Conservation (phyloP, 1,140 invertebrate species). For the Vollenhovia emeryi region DNA sequence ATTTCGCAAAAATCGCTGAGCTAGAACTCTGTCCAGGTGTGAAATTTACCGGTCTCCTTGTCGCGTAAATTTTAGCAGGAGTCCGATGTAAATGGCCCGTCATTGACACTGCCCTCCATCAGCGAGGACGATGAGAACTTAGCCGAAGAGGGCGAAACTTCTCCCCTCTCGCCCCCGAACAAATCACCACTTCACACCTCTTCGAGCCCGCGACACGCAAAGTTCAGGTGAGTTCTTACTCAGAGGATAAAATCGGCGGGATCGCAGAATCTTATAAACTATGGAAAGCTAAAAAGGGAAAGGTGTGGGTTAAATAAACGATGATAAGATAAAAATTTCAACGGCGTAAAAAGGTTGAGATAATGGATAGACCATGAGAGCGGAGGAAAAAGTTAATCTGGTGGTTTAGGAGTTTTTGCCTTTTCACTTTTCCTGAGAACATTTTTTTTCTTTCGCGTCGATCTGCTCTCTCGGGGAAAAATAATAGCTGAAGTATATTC, state of each 20-base stretch:
- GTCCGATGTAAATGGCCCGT: conserved; percentile 92
- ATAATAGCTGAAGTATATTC: not conserved
- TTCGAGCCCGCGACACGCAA: conserved; percentile 89
- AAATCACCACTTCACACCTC: conserved; percentile 86
- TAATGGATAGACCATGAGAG: conserved; percentile 21
- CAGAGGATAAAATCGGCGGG: not conserved
- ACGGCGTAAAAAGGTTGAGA: not conserved
- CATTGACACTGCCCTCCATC: conserved; percentile 94
- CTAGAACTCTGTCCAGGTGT: not conserved
- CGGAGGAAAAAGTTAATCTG: conserved; percentile 10
- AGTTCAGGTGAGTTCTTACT: conserved; percentile 87
- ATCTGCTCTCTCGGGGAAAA: not conserved
- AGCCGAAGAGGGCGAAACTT: conserved; percentile 90
- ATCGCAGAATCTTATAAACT: conserved; percentile 1
- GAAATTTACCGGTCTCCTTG: conserved; percentile 1
- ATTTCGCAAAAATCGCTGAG: not conserved
- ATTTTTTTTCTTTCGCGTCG: not conserved
- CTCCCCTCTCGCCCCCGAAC: conserved; percentile 88
- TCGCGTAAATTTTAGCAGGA: conserved; percentile 86
- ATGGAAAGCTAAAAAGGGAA: not conserved
- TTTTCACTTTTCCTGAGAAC: not conserved
- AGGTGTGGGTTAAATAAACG: not conserved
- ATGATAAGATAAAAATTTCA: conserved; percentile 11
- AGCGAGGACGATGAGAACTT: conserved; percentile 96
- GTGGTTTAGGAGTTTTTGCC: not conserved